Percentiles rank a stretch among this genome's conserved stretches.
Conservation (phyloP, 2,797 vertebrate species). For the Thripadectes ignobilis region DNA sequence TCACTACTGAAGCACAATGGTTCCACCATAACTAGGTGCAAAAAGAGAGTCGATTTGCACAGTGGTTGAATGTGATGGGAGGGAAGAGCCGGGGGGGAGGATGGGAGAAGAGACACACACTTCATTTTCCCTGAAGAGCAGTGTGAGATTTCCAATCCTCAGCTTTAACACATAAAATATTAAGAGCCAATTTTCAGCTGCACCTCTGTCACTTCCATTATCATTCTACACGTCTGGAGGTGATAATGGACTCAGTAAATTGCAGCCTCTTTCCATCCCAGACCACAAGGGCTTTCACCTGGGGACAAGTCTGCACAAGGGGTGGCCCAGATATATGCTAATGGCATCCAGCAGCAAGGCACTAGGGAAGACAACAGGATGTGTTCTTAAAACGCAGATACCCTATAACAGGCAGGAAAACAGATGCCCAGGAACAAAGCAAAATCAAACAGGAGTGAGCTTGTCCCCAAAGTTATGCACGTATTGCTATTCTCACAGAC, state of each 20-base stretch:
- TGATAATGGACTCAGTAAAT: conserved; percentile 88
- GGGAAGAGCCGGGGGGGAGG: not conserved
- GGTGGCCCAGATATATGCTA: conserved; percentile 74
- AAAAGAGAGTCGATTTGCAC: conserved; percentile 32
- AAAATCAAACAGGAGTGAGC: not conserved
- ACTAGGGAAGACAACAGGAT: conserved; percentile 8
- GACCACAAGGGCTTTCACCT: conserved; percentile 73
- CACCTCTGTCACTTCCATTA: conserved; percentile 89
- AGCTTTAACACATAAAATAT: conserved; percentile 90
- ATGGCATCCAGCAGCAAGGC: conserved; percentile 55
- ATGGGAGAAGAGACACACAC: conserved; percentile 1
- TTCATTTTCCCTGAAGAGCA: conserved; percentile 80
- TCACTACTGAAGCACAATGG: not conserved
- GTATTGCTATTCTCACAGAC: not conserved
- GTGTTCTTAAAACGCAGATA: not conserved
- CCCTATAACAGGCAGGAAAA: conserved; percentile 14
- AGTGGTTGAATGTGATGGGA: conserved; percentile 27
- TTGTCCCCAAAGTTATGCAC: not conserved
- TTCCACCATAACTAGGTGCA: conserved; percentile 32
- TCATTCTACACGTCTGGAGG: conserved; percentile 84
- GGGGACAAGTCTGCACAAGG: conserved; percentile 72
- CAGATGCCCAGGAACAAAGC: conserved; percentile 43
- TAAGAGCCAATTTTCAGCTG: conserved; percentile 92
- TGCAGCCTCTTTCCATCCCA: conserved; percentile 77
- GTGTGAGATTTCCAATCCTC: conserved; percentile 80